Base-by-base conservation (phyloP, 1,140 invertebrate genomes). In the Eurosta solidaginis region DNA sequence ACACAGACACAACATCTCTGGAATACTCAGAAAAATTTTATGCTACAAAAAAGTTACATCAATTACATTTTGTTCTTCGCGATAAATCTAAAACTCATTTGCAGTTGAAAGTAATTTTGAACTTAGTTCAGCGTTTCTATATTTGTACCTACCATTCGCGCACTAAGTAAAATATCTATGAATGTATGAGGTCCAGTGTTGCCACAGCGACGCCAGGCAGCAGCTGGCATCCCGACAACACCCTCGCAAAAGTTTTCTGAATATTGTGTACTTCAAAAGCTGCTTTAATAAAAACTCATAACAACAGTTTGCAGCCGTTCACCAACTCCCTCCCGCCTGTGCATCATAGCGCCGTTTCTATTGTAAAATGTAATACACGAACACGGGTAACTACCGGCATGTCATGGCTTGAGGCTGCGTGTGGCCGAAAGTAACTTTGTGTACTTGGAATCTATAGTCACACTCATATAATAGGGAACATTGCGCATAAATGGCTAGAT, bases 1-100 rank as follows among this genome's bases (percentile, higher is more conserved):
- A n/a, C 59, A 6, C 33, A 25, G 59, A 29, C 45, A 47, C 45
- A 4, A 4, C 27, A 14, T 29, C 36, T 36, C 27, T 33, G 27
- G 12, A 68, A 42, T 68, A 68, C 40, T 29, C 5, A 47, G 45
- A 17, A 47, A 47, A 47, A 40, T 10, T 40, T 33, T 40, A 9
- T 40, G 40, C n/a, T 68, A 33, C 27, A n/a, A 22, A 68, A 68
- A 68, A 68, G 59, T 68, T 68, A 22, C 59, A 68, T 68, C 59
- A 68, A 68, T 68, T 68, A 68, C 59, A 68, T 68, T 68, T n/a
- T n/a, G n/a, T n/a, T 68, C 59, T 68, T 33, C n/a, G 59, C 33
- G 59, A 68, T 68, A 68, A 68, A 68, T 68, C 33, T 68, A 68
- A 68, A 68, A 68, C 59, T 68, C 59, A 68, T 68, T 68, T 68